These are phyloP conservation scores for Gisinianus flammeolus DNA, from an alignment of 2,888 invertebrate species.

Conservation along the genomic window DNA sequence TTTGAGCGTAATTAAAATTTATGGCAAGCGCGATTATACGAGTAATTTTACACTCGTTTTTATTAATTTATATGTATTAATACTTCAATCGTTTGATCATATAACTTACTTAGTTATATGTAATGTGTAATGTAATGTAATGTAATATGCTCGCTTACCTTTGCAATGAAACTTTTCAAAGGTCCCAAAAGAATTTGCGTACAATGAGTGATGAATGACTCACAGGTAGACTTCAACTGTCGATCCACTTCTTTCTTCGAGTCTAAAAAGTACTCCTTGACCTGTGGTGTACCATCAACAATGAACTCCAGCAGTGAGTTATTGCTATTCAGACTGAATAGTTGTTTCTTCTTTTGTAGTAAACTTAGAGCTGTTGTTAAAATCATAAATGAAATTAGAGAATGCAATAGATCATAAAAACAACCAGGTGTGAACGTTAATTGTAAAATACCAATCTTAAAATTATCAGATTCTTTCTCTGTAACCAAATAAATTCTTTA, in stretches of 20 bases:
- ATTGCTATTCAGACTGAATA: constrained; percentile 85
- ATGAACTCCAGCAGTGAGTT: constrained; percentile 93
- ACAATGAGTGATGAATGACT: constrained; percentile 81
- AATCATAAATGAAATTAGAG: constrained; percentile 20
- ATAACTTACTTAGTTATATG: too few species aligned
- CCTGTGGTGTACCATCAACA: constrained; percentile 90
- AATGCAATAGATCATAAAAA: constrained; percentile 5
- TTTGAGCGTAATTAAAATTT: too few species aligned
- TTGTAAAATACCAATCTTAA: constrained; percentile 27
- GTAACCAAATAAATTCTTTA: constrained; percentile 13
- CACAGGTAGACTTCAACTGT: constrained; percentile 87
- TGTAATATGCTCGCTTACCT: too few species aligned
- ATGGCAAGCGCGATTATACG: too few species aligned
- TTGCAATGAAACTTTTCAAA: constrained; percentile 74
- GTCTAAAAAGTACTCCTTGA: constrained; percentile 89
- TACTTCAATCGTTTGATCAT: too few species aligned
- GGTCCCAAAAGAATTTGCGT: constrained; percentile 79
- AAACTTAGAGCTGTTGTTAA: constrained; percentile 64
- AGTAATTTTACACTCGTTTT: too few species aligned
- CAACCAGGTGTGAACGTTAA: constrained; percentile 20
- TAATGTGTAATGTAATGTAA: too few species aligned
- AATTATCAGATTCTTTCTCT: constrained; percentile 13
- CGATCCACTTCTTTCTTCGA: constrained; percentile 95
- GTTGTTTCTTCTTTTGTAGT: constrained; percentile 74
- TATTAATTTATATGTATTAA: too few species aligned